phyloP scores from a whole-genome alignment of 64 coral and sea anemone genomes.

The Cladopsammia gracilis region DNA sequence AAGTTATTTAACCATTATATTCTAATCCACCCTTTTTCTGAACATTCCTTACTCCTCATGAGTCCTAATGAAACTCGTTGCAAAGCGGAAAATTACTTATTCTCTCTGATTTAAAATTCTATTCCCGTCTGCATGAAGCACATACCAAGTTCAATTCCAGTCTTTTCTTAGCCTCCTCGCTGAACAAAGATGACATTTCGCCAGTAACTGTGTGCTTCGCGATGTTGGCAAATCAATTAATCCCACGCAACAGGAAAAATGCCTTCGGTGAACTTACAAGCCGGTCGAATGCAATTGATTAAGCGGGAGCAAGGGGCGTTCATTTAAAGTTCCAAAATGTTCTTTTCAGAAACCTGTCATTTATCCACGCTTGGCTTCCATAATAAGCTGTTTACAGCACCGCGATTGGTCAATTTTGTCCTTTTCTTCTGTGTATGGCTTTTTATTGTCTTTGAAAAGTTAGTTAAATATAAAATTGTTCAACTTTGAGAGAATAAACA shows the following conservation, averaged over 20 bases:
- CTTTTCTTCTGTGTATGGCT: neutral
- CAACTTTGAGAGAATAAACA: neutral
- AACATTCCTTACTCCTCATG: neutral
- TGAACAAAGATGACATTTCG: constrained; percentile 36
- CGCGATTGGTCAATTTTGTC: constrained; percentile 19
- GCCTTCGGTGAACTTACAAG: neutral
- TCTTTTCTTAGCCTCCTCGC: constrained; percentile 33
- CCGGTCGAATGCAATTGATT: neutral
- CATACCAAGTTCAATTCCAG: constrained; percentile 41
- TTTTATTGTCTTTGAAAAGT: constrained; percentile 1
- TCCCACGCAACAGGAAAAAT: neutral
- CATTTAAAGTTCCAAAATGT: constrained; percentile 39
- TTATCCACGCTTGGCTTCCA: constrained; percentile 51
- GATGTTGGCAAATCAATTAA: neutral
- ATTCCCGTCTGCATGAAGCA: neutral
- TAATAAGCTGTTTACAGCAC: constrained; percentile 2
- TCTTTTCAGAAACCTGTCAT: constrained; percentile 51
- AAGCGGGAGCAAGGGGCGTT: neutral
- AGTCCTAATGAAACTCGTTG: neutral
- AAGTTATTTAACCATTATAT: neutral
- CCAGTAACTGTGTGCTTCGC: neutral
- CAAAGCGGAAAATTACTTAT: neutral
- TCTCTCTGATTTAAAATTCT: neutral
- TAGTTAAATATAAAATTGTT: neutral
- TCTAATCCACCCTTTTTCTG: neutral